Evolutionary conservation across 2,113 vertebrate genomes (phyloP), one percentile per base, ranked within the genome.

Genomic region (Oryzias melastigma): DNA sequence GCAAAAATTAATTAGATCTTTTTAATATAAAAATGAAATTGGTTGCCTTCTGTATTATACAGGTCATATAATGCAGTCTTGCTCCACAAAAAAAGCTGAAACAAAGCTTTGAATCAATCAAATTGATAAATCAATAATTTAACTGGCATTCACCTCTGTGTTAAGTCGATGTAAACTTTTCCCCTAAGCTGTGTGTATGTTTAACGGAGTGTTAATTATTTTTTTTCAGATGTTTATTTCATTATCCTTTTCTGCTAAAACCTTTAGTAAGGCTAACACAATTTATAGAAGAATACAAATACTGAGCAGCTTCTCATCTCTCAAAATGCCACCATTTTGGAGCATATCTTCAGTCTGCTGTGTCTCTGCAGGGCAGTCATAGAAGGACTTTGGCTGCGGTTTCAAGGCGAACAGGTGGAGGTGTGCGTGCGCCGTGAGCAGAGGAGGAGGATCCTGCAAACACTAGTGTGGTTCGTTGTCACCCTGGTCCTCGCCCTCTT

Each of bases 311-410:
- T 22, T 49, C 19, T 1, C 15, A 14, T 13, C 3, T 25, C n/a
- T 19, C 49, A 24, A 7, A 5, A 14, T 17, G 24, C 15, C 14
- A 7, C 45, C 25, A 61, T 54, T 41, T 19, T 27, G 20, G 24
- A 22, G 14, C 22, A 17, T 52, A 51, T 61, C 42, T 18, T 68
- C 10, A 1, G 19, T 66, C 29, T 60, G 35, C 1, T 72, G 47
- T 70, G 55, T 68, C 42, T 51, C 35, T 14, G 0, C 90, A 99
- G 97, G 90, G 93, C 96, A 0, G 97, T 99, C 25, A 66, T 98
- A 1, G 97, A 99, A 70, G 97, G 97, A 14, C 91, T 99, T 17
- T 99, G 96, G 96, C 92, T 99, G 78, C 95, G 96, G 57, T 95
- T 93, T 82, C 92, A 91, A 0, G 94, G 94, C 1, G 86, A 93